Evolutionary conservation across 2,888 invertebrate genomes (phyloP).

Genomic region (Agrilus cyanescens): DNA sequence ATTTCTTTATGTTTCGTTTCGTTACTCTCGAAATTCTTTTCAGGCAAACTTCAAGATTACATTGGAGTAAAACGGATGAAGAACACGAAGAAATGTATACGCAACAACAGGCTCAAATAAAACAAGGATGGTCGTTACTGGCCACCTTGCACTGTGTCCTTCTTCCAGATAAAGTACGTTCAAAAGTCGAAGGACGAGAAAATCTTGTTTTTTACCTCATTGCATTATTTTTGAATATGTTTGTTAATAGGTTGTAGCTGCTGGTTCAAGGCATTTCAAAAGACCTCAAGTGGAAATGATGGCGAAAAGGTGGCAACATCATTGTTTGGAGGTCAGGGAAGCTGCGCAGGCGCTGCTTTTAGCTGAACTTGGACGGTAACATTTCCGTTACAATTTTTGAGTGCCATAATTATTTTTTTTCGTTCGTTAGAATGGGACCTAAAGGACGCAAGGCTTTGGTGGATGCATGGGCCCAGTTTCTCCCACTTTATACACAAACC

Average conservation of each 20-base stretch:
- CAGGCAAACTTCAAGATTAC: slow-evolving; percentile 52
- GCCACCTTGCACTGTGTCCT: slow-evolving; percentile 94
- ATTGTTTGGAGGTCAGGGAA: slow-evolving; percentile 93
- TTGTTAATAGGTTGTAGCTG: slow-evolving; percentile 28
- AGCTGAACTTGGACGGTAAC: slow-evolving; percentile 73
- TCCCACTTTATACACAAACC: slow-evolving; percentile 76
- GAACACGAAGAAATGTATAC: slow-evolving; percentile 74
- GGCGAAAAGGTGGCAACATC: slow-evolving; percentile 97
- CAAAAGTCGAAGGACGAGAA: not conserved
- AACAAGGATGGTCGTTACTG: slow-evolving; percentile 93
- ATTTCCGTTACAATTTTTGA: not conserved
- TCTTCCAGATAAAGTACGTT: slow-evolving; percentile 78
- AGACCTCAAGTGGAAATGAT: slow-evolving; percentile 96
- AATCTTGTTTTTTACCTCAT: not conserved
- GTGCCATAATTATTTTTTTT: slow-evolving; percentile 5
- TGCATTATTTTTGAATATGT: slow-evolving; percentile 1
- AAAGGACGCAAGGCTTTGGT: slow-evolving; percentile 87
- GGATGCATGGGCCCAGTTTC: slow-evolving; percentile 91
- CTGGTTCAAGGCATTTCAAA: slow-evolving; percentile 70
- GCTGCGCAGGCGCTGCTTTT: slow-evolving; percentile 91
- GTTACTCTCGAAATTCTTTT: slow-evolving; percentile 4
- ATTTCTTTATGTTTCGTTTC: not conserved
- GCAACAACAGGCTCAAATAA: slow-evolving; percentile 84
- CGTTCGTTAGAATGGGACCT: slow-evolving; percentile 54
- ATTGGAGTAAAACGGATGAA: slow-evolving; percentile 63